Evolutionary conservation across 2,797 vertebrate genomes (phyloP), one percentile per base, ranked within the genome.

Genomic region (Sorex maritimensis): DNA sequence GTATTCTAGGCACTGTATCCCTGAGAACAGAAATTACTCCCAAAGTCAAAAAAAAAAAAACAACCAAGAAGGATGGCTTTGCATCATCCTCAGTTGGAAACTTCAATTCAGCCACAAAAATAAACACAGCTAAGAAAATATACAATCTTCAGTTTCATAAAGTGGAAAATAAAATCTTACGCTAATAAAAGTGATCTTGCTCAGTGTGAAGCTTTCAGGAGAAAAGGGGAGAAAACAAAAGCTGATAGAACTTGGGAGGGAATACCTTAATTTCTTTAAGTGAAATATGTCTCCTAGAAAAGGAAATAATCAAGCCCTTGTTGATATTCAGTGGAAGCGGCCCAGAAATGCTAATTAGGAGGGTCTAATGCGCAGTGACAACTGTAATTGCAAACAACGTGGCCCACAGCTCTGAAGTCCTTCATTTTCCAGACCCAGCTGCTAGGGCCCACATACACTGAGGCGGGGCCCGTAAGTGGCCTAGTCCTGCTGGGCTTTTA

Each of bases 381-480:
- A 34, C 91, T 73, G 93, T 94, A 81, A 96, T 91, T 91, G 81
- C 86, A 94, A 95, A 96, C 93, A 95, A 92, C 58, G 92, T 88
- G 94, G 96, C 86, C 96, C 94, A 95, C 81, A 41, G 89, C 95
- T 95, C 90, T 88, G 89, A 96, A 97, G 92, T 87, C 93, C 93
- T 93, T 96, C 68, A 86, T 94, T 94, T 90, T 94, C 94, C 93
- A 96, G 93, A 92, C 87, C 94, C 97, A 96, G 96, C 89, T 94
- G 93, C 96, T 87, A 68, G 65, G 92, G 96, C 7, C 93, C 93
- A 44, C 95, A 92, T 90, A 92, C 91, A 91, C 72, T 84, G 96
- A 96, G 13, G 58, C 14, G 49, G 80, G 93, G 71, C 55, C 93
- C 49, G 67, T n/a, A 41, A 86, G 1, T 49, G 63, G 49, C 44